Conservation (phyloP, 1,140 invertebrate genomes). For the Cydia amplana region DNA sequence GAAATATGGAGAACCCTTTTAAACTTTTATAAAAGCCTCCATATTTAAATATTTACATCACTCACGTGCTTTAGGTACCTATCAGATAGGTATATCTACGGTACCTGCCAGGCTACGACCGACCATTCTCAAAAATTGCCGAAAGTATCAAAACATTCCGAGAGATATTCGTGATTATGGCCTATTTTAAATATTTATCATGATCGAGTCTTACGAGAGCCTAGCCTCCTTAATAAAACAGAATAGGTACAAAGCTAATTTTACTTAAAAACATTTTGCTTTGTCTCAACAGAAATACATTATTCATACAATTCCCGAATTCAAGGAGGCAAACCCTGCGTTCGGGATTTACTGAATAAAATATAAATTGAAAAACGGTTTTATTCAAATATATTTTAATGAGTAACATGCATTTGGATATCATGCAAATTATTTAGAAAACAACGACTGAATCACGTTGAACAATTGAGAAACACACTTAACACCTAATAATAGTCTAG, state of each 20-base stretch:
- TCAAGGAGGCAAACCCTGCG: conserved; percentile 12
- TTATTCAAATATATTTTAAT: conserved; percentile 29
- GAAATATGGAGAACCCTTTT: no score
- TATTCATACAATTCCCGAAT: conserved; percentile 22
- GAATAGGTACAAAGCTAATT: background rate
- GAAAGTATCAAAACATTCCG: no score
- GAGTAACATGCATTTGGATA: conserved; percentile 10
- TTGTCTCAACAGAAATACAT: conserved; percentile 20
- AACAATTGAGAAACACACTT: conserved; percentile 12
- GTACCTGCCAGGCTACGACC: no score
- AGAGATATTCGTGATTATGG: no score
- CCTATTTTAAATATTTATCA: background rate
- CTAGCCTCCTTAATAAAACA: background rate
- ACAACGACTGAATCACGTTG: background rate
- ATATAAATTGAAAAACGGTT: conserved; percentile 17
- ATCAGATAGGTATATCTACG: no score
- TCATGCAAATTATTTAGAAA: background rate
- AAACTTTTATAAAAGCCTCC: no score
- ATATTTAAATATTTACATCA: no score
- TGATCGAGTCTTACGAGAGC: background rate
- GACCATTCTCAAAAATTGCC: no score
- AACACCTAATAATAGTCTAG: conserved; percentile 25
- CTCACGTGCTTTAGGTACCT: no score
- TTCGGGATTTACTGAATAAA: background rate
- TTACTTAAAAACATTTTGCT: conserved; percentile 33